A percentile compares a stretch with the other conserved stretches of the same genome.
These are phyloP conservation scores for Drosophila limbata DNA, from an alignment of 2,888 invertebrate species.

Conservation along the genomic window DNA sequence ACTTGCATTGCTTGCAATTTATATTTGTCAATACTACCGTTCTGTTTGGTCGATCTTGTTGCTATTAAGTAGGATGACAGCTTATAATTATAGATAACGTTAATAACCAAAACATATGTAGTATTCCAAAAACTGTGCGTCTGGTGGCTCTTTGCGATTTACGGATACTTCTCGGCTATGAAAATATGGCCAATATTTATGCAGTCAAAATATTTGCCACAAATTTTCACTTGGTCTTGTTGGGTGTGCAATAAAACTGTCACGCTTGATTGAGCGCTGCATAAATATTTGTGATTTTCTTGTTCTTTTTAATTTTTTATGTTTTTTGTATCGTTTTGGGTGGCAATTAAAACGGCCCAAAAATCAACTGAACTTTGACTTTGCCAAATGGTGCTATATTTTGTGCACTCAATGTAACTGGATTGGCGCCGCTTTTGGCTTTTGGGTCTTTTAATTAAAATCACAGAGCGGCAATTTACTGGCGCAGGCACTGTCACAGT, in stretches of 20 bases:
- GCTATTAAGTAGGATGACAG: too few relatives aligned
- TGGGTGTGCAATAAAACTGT: constrained; percentile 52
- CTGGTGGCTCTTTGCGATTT: too few relatives aligned
- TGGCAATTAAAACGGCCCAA: constrained; percentile 70
- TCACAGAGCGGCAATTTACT: constrained; percentile 69
- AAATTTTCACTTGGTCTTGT: constrained; percentile 46
- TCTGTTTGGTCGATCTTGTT: too few relatives aligned
- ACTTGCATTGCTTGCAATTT: too few relatives aligned
- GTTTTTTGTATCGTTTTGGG: constrained; percentile 17
- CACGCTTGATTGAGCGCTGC: constrained; percentile 73
- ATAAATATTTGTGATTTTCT: constrained; percentile 53
- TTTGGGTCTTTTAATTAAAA: constrained; percentile 74
- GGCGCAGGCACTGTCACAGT: constrained; percentile 51
- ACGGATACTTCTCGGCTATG: neutral
- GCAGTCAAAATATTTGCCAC: constrained; percentile 65
- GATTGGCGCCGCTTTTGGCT: neutral
- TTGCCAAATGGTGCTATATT: constrained; percentile 43
- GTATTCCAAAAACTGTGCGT: too few relatives aligned
- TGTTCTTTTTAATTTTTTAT: constrained; percentile 5
- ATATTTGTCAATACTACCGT: too few relatives aligned
- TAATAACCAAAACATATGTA: too few relatives aligned
- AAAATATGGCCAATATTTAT: constrained; percentile 62
- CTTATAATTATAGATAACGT: too few relatives aligned
- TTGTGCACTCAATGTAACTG: constrained; percentile 49
- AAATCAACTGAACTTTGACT: constrained; percentile 76